Evolutionary conservation across 2,888 invertebrate genomes (phyloP).

Genomic region (Fragum whitleyi): DNA sequence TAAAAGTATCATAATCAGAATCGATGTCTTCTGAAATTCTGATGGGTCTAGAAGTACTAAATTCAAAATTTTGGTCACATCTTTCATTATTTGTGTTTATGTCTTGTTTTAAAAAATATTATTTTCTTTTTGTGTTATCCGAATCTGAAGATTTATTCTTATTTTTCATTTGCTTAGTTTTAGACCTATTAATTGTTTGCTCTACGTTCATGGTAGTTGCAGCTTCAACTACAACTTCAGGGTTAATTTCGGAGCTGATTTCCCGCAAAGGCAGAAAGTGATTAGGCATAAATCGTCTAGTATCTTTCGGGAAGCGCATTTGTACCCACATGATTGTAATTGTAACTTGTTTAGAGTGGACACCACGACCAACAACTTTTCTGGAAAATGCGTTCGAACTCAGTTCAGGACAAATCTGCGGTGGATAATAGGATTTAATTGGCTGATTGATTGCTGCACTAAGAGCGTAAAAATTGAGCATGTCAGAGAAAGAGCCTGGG

Average conservation of each 20-base stretch:
- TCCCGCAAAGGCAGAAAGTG: conserved; percentile 2
- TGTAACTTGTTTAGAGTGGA: background rate
- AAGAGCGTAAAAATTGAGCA: conserved; percentile 32
- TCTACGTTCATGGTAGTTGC: no score
- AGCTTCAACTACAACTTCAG: no score
- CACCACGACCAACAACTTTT: background rate
- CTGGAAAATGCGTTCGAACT: background rate
- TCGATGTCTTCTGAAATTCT: no score
- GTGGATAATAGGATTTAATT: conserved; percentile 17
- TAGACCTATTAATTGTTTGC: no score
- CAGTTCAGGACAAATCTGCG: conserved; percentile 15
- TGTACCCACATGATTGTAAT: background rate
- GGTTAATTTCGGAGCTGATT: background rate
- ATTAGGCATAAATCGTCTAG: background rate
- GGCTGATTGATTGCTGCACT: conserved; percentile 28
- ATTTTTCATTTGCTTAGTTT: no score
- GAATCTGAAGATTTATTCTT: no score
- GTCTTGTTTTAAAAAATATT: no score
- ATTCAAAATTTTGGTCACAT: no score
- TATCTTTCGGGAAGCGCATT: background rate
- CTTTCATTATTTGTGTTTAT: no score
- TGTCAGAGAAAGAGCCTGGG: conserved; percentile 10
- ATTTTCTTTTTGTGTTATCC: no score
- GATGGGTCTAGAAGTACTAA: no score
- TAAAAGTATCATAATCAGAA: no score